Evolutionary conservation across 2,113 vertebrate genomes (phyloP), one percentile per base, ranked within the genome.

Genomic region (Noctilio leporinus): DNA sequence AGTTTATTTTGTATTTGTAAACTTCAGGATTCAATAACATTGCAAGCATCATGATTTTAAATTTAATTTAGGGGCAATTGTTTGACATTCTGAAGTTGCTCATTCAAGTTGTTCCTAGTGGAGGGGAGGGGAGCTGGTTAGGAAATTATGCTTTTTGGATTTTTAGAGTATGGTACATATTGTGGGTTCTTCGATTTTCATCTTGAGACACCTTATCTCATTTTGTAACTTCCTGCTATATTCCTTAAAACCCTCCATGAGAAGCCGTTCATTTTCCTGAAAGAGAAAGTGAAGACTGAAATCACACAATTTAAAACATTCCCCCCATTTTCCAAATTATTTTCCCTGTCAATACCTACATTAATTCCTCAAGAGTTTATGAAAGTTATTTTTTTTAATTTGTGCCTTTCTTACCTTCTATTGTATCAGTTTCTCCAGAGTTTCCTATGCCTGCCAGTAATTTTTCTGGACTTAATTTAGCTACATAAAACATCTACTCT

Each of bases 121-220:
- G 57, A 59, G 3, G 17, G 11, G 12, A 69, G 1, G 17, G 11
- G 22, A 76, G 2, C 40, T 35, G 24, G n/a, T 5, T 11, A 76
- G 22, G 4, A 62, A 43, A 38, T 38, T 59, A 1, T 19, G 4
- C 38, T 65, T 6, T 17, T 43, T 45, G 15, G 14, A n/a, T 70
- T 49, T 47, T 76, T 86, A 89, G 30, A 86, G 51, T 40, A 86
- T 70, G 65, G 1, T 67, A 67, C 65, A 86, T 3, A 4, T 0
- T n/a, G 4, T 0, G 10, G 1, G 0, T n/a, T 11, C 4, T 9
- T 0, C 0, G 2, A 0, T 0, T 38, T 1, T 15, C 6, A 0
- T 59, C 5, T 0, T 0, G 4, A 70, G 12, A 8, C 19, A 8
- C 8, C 5, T 0, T 0, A 84, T 49, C 22, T 80, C 70, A 1